These are phyloP conservation scores for Drosophila parvula DNA, from an alignment of 1,140 invertebrate genomes.

Conservation along the genomic window DNA sequence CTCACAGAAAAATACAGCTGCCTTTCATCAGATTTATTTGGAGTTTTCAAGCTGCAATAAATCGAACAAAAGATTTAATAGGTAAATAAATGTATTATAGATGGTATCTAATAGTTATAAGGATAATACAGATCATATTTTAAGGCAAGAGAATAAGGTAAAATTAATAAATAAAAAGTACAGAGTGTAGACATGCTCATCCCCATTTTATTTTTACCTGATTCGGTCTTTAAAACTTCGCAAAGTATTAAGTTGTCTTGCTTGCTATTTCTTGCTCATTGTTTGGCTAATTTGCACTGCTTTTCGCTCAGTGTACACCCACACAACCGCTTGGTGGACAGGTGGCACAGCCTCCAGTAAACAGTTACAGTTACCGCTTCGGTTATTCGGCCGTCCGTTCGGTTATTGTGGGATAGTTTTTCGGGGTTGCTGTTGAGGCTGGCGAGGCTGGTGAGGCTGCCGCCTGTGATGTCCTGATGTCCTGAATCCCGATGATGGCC, in stretches of 20 bases:
- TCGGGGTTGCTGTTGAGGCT: conserved; percentile 55
- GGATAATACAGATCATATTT: no score
- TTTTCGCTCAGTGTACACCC: conserved; percentile 20
- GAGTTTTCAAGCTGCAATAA: no score
- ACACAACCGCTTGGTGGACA: conserved; percentile 43
- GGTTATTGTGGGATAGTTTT: conserved; percentile 47
- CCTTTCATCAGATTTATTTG: not conserved
- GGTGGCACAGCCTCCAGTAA: conserved; percentile 55
- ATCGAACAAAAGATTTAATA: not conserved
- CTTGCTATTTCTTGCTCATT: not conserved
- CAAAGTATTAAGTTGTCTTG: no score
- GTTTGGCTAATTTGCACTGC: not conserved
- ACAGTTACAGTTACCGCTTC: conserved; percentile 54
- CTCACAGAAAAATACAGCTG: not conserved
- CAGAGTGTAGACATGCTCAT: no score
- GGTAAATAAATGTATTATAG: no score
- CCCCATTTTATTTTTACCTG: no score
- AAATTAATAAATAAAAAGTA: no score
- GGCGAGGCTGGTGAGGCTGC: not conserved
- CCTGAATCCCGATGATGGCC: conserved; percentile 50
- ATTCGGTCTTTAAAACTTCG: no score
- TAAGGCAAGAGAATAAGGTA: no score
- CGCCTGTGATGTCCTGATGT: conserved; percentile 5
- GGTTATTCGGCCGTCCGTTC: conserved; percentile 30
- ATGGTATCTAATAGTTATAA: no score